Base-by-base conservation (phyloP, 2,797 vertebrate species). In the Chromobotia macracanthus region DNA sequence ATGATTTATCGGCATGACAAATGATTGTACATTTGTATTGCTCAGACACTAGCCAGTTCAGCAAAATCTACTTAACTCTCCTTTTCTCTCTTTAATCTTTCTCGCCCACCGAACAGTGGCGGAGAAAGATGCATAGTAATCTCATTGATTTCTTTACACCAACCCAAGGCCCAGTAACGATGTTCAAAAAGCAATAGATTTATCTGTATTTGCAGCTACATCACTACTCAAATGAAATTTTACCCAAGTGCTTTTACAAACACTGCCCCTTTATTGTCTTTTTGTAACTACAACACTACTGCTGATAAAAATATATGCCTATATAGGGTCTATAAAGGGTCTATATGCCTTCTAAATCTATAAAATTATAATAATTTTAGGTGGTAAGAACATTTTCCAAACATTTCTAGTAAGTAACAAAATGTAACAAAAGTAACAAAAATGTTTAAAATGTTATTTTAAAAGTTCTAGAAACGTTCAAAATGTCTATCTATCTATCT, bases 121-220 rank as follows among this genome's bases (percentile, higher is more conserved):
- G 53, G 44, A 12, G 2, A 76, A 56, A 41, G 64, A 60, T 77
- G 70, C 19, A 58, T 35, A 48, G 72, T 83, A 72, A 73, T 77
- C 5, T 61, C 56, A 77, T 69, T 77, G 63, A 80, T 80, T 80
- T 83, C 69, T 60, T 80, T 64, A 51, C 50, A 63, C 28, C 23
- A 68, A 63, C 55, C 23, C 28, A 41, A 72, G 64, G 48, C 46
- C 16, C 25, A 44, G 41, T 25, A 60, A 44, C 44, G 41, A 23
- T 16, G 18, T 41, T 66, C 11, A 69, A 70, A 75, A 63, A 31
- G 31, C 25, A 21, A 75, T 25, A 18, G 19, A 63, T 53, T 64
- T 75, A 63, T 68, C 53, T 74, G 60, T 55, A 80, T 66, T 25
- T 65, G n/a, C 63, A 55, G 19, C 55, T 64, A 64, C 18, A 66